Evolutionary conservation across 2,888 invertebrate species (phyloP).

Genomic region (Netelia melanura): DNA sequence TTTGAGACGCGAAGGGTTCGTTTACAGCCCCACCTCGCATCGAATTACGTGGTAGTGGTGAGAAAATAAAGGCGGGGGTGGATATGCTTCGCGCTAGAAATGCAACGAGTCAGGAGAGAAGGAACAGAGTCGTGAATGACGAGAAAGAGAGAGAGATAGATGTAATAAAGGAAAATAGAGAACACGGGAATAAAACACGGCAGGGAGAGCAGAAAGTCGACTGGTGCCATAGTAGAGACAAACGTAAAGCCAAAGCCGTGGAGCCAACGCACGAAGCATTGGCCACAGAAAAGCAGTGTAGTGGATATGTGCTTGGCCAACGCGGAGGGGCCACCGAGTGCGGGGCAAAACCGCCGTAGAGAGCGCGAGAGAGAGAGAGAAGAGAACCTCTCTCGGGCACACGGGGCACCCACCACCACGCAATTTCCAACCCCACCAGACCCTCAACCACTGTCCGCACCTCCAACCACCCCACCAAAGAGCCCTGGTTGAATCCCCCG

Average conservation of each 20-base stretch:
- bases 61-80: constrained; percentile 50
- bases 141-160: background rate
- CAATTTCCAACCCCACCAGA: constrained; percentile 85
- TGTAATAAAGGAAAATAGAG: background rate
- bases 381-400: constrained; percentile 63
- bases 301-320: constrained; percentile 73
- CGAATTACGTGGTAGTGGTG: constrained; percentile 73
- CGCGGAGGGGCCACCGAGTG: constrained; percentile 82
- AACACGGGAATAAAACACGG: constrained; percentile 46
- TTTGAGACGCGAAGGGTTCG: constrained; percentile 75
- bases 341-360: constrained; percentile 54
- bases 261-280: constrained; percentile 68
- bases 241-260: constrained; percentile 50
- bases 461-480: constrained; percentile 85
- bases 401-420: constrained; percentile 84
- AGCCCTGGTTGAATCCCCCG: constrained; percentile 74
- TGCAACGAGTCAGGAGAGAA: background rate
- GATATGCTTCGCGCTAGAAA: constrained; percentile 9
- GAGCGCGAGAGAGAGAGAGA: constrained; percentile 71
- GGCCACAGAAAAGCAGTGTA: constrained; percentile 62
- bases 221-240: constrained; percentile 10
- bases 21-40: constrained; percentile 84
- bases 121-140: background rate
- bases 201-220: constrained; percentile 72
- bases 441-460: constrained; percentile 84